Conservation (phyloP, 2,113 vertebrate genomes). For the Datnioides undecimradiatus region DNA sequence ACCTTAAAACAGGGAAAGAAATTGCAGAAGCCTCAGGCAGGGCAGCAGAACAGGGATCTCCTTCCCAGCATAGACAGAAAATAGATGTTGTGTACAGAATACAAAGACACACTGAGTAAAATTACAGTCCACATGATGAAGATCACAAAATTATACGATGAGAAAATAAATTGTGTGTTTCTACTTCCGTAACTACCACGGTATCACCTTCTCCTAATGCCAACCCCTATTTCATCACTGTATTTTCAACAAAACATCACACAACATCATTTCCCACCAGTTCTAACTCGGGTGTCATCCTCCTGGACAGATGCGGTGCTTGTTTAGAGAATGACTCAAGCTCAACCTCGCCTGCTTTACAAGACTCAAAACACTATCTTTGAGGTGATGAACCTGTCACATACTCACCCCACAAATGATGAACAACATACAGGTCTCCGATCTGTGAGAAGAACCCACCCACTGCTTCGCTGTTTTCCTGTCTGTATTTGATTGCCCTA, state of each 20-base stretch:
- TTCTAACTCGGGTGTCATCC: not conserved
- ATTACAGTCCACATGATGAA: no score
- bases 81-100: no score
- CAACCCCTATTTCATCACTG: not conserved
- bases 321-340: not conserved
- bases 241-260: not conserved
- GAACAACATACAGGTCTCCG: slow-evolving; percentile 94
- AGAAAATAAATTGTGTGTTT: not conserved
- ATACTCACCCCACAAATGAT: slow-evolving; percentile 96
- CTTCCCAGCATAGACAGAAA: no score
- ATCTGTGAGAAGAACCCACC: slow-evolving; percentile 98
- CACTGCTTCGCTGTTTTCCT: slow-evolving; percentile 95
- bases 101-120: no score
- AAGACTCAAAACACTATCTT: not conserved
- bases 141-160: no score
- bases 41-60: no score
- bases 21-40: no score
- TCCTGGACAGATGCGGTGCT: not conserved
- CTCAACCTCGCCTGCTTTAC: no score
- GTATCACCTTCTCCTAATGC: not conserved
- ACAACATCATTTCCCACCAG: not conserved
- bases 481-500: slow-evolving; percentile 92
- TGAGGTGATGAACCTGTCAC: not conserved
- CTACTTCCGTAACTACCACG: not conserved
- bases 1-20: no score